These are phyloP conservation scores for Anas platyrhynchos DNA, from an alignment of 2,113 vertebrate species.

Conservation along the genomic window DNA sequence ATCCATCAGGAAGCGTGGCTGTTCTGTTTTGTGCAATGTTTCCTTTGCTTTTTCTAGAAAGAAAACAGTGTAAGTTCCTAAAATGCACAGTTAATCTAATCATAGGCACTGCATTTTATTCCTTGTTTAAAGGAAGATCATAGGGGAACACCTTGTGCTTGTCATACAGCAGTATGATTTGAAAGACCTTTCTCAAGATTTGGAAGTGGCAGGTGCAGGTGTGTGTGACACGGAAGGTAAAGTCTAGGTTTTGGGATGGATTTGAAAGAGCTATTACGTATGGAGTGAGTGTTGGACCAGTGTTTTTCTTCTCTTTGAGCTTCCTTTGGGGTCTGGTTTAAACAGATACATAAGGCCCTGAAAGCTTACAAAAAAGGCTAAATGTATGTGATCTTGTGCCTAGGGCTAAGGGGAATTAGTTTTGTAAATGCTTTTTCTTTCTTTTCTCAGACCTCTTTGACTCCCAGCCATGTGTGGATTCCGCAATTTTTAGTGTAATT, in stretches of 20 bases:
- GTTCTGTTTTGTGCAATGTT: background rate
- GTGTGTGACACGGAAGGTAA: background rate
- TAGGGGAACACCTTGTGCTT: background rate
- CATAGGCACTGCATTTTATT: background rate
- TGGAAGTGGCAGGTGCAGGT: background rate
- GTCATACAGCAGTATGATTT: background rate
- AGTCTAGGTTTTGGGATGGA: background rate
- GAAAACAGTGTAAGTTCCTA: background rate
- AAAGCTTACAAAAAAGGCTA: conserved; percentile 6
- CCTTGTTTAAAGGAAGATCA: background rate
- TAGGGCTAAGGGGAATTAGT: background rate
- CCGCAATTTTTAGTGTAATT: background rate
- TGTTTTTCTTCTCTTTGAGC: background rate
- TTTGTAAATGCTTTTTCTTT: background rate
- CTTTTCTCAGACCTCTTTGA: background rate
- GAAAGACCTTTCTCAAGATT: background rate
- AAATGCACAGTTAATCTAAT: background rate
- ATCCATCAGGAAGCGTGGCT: background rate
- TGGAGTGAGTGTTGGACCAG: background rate
- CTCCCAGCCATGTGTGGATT: background rate
- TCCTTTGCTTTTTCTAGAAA: background rate
- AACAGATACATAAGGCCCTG: background rate
- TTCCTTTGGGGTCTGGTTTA: conserved; percentile 9
- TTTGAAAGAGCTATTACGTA: background rate
- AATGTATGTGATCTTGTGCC: background rate